Evolutionary conservation across 2,797 vertebrate species (phyloP).

Genomic region (Dipus sagitta): DNA sequence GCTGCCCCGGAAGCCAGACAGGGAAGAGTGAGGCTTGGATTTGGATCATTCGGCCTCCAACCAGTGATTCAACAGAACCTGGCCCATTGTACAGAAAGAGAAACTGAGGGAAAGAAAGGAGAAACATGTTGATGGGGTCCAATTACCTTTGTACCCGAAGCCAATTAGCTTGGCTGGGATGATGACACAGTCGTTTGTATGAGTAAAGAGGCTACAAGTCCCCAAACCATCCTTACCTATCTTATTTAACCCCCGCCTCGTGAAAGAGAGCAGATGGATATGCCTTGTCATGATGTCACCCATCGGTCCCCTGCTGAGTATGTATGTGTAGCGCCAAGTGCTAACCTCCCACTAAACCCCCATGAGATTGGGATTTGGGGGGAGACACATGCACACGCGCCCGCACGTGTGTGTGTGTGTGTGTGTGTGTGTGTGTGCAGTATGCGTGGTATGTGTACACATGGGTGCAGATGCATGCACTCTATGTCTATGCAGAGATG

Average conservation of each 20-base stretch:
- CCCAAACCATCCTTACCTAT: neutral
- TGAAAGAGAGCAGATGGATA: conserved; percentile 26
- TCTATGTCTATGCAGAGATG: no score
- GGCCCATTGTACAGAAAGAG: conserved; percentile 40
- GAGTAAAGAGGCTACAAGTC: neutral
- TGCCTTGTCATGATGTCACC: neutral
- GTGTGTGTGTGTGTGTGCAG: no score
- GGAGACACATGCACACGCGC: no score
- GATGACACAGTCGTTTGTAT: neutral
- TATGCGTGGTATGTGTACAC: no score
- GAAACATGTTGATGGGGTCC: neutral
- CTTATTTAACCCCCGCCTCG: neutral
- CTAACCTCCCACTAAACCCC: neutral
- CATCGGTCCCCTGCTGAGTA: neutral
- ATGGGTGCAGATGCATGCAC: no score
- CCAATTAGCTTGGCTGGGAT: neutral
- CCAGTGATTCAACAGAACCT: neutral
- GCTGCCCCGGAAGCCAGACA: conserved; percentile 27
- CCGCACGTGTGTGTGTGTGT: no score
- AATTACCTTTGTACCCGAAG: neutral
- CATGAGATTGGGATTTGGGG: neutral
- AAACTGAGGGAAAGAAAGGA: conserved; percentile 49
- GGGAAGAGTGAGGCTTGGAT: conserved; percentile 35
- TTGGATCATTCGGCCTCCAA: neutral
- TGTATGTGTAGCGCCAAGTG: neutral